Evolutionary conservation across 2,113 vertebrate species (phyloP).

Genomic region (Athene cunicularia): DNA sequence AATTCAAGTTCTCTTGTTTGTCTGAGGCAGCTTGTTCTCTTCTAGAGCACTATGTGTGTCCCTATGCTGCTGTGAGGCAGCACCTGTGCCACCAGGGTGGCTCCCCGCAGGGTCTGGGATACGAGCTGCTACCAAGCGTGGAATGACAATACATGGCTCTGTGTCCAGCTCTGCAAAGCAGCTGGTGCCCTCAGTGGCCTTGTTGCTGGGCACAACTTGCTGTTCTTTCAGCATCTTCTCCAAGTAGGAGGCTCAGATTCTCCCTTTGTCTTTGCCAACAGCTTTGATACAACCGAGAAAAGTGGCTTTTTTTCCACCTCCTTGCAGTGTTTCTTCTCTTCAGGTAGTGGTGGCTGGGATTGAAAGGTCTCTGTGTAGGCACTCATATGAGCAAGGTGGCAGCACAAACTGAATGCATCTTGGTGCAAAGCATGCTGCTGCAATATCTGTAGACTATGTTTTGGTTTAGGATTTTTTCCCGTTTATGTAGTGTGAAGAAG

Average conservation of each 20-base stretch:
- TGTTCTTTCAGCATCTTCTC: not conserved
- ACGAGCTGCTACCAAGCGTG: not conserved
- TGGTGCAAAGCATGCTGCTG: not conserved
- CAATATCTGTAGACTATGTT: too few relatives aligned
- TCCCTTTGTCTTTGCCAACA: not conserved
- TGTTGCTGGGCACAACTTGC: not conserved
- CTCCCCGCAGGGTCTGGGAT: not conserved
- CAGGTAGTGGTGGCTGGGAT: not conserved
- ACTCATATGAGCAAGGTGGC: not conserved
- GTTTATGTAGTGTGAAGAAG: not conserved
- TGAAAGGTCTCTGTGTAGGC: not conserved
- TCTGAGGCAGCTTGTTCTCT: not conserved
- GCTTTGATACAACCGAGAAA: not conserved
- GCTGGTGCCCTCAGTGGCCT: not conserved
- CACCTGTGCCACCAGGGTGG: not conserved
- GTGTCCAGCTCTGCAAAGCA: not conserved
- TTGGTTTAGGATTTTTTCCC: not conserved
- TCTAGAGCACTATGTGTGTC: not conserved
- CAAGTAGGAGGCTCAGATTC: not conserved
- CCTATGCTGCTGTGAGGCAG: not conserved
- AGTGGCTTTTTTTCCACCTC: not conserved
- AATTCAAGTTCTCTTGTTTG: constrained; percentile 1
- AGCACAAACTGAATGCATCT: not conserved
- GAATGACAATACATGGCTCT: not conserved
- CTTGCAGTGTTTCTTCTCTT: not conserved